These are phyloP conservation scores for Theropithecus gelada DNA, from an alignment of 2,113 vertebrate species.

Conservation along the genomic window DNA sequence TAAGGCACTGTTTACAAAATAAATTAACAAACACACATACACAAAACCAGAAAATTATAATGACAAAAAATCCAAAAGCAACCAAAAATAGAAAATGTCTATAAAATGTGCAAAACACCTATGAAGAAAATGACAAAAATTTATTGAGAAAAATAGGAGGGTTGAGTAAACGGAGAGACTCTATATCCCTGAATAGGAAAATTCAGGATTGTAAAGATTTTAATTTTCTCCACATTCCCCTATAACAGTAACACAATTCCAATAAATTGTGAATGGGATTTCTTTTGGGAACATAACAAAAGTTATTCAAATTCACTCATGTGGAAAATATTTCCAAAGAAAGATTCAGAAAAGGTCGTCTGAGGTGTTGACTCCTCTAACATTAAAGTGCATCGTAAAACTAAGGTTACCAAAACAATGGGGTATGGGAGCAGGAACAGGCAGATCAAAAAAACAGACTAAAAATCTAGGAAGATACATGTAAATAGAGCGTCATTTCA, in stretches of 20 bases:
- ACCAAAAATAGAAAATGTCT: not conserved
- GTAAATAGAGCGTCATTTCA: not conserved
- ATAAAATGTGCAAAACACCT: not conserved
- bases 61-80: not conserved
- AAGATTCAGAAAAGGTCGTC: not conserved
- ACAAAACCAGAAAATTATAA: not conserved
- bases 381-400: not conserved
- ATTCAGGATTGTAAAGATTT: not conserved
- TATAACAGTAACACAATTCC: not conserved
- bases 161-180: not conserved
- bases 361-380: not conserved
- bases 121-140: not conserved
- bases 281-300: not conserved
- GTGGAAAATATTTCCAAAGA: not conserved
- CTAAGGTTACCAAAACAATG: not conserved
- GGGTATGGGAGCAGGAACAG: not conserved
- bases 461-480: not conserved
- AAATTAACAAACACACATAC: not conserved
- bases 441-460: not conserved
- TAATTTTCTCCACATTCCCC: not conserved
- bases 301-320: not conserved
- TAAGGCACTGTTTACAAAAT: not conserved
- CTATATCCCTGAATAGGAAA: not conserved
- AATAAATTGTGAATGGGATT: not conserved
- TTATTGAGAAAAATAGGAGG: not conserved